A percentile compares a stretch with the other conserved stretches of the same genome.
Evolutionary conservation across 2,888 invertebrate species (phyloP).

Genomic region (Nemoura dubitans): DNA sequence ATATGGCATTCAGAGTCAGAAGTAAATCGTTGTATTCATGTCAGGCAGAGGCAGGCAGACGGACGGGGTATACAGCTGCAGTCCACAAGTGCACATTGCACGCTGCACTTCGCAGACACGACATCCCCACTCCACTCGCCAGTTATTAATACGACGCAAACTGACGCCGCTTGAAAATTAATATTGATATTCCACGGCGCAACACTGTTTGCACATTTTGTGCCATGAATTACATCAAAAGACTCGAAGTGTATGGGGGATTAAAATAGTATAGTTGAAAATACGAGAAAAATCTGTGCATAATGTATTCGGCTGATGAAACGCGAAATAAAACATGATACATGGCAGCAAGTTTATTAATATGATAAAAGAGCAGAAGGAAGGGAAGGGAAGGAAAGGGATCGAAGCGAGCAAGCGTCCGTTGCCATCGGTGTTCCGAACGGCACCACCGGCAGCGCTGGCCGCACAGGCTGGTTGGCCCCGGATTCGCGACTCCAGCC

Average conservation of each 20-base stretch:
- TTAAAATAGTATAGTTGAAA: not conserved
- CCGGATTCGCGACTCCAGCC: not conserved
- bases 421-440: not conserved
- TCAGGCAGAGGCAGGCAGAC: too few relatives aligned
- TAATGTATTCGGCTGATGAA: not conserved
- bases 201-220: not conserved
- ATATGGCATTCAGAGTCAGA: not conserved
- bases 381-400: too few relatives aligned
- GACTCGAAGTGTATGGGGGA: not conserved
- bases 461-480: not conserved
- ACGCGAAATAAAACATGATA: slow-evolving; percentile 12
- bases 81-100: not conserved
- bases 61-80: too few relatives aligned
- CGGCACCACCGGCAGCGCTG: not conserved
- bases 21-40: not conserved
- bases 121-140: not conserved
- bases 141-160: not conserved
- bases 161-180: not conserved
- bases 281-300: slow-evolving; percentile 12
- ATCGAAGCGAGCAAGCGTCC: not conserved
- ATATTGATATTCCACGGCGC: not conserved
- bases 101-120: not conserved
- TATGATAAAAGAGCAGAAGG: not conserved
- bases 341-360: not conserved
- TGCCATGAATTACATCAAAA: not conserved